Conservation (phyloP, 1,140 invertebrate species). For the Elymnias hypermnestra region DNA sequence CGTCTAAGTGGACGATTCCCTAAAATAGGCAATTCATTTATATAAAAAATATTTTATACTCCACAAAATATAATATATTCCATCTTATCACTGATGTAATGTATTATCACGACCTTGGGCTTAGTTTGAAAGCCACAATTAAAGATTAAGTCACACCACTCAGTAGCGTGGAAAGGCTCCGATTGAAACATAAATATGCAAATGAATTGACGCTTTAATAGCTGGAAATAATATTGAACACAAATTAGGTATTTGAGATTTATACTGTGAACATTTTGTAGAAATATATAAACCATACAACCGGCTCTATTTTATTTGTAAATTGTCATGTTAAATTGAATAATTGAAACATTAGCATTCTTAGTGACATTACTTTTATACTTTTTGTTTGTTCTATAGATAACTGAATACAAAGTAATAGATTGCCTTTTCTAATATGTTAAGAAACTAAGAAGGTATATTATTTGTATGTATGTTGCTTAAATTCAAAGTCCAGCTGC, state of each 20-base stretch:
- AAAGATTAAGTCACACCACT: slow-evolving; percentile 23
- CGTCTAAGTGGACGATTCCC: too few relatives aligned
- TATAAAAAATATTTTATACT: slow-evolving; percentile 12
- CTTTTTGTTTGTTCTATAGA: too few relatives aligned
- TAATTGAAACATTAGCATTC: too few relatives aligned
- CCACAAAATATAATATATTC: slow-evolving; percentile 12
- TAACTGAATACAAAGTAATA: too few relatives aligned
- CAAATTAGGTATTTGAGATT: slow-evolving; percentile 7
- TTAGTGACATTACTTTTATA: too few relatives aligned
- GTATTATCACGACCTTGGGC: slow-evolving; percentile 20
- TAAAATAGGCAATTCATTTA: slow-evolving; percentile 7
- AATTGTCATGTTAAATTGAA: too few relatives aligned
- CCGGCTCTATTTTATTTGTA: too few relatives aligned
- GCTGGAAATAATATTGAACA: slow-evolving; percentile 17
- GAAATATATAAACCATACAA: too few relatives aligned
- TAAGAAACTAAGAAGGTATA: too few relatives aligned
- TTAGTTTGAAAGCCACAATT: slow-evolving; percentile 22
- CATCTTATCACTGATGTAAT: slow-evolving; percentile 20
- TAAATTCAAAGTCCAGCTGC: background rate
- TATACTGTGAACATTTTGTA: slow-evolving; percentile 9
- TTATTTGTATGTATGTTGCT: background rate
- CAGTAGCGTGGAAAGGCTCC: slow-evolving; percentile 25
- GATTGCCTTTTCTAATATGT: too few relatives aligned
- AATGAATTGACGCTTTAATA: slow-evolving; percentile 23
- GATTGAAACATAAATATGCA: slow-evolving; percentile 26